phyloP scores from a whole-genome alignment of 2,888 invertebrate genomes.

The Argyra leucocephala region DNA sequence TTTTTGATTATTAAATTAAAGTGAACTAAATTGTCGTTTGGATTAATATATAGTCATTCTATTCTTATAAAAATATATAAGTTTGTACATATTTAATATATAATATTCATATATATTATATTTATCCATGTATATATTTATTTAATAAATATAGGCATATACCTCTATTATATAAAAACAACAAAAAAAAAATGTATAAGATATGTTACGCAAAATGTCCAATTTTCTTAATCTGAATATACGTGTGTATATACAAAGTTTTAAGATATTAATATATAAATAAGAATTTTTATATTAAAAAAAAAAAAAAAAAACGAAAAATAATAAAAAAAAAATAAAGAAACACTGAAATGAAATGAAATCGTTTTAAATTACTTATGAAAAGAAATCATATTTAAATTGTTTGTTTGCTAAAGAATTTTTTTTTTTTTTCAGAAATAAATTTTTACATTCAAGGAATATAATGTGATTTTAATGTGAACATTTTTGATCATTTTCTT shows the following conservation, averaged over 20 bases:
- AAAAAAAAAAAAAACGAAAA: too few species aligned
- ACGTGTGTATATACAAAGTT: background rate
- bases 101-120: background rate
- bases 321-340: too few species aligned
- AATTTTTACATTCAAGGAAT: background rate
- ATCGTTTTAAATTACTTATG: background rate
- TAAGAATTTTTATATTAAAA: background rate
- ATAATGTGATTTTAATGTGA: too few species aligned
- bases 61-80: background rate
- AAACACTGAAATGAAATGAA: too few species aligned
- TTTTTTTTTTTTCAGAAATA: background rate
- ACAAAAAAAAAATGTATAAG: background rate
- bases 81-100: background rate
- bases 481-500: too few species aligned
- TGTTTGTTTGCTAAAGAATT: background rate
- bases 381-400: background rate
- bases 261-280: background rate
- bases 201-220: slow-evolving; percentile 1
- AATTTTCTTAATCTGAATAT: background rate
- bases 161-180: background rate
- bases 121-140: background rate
- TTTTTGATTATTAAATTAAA: slow-evolving; percentile 38
- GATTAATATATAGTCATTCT: slow-evolving; percentile 8
- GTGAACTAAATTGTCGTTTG: slow-evolving; percentile 39
- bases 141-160: background rate